Evolutionary conservation across 1,140 invertebrate species (phyloP).

Genomic region (Calliphora vicina): DNA sequence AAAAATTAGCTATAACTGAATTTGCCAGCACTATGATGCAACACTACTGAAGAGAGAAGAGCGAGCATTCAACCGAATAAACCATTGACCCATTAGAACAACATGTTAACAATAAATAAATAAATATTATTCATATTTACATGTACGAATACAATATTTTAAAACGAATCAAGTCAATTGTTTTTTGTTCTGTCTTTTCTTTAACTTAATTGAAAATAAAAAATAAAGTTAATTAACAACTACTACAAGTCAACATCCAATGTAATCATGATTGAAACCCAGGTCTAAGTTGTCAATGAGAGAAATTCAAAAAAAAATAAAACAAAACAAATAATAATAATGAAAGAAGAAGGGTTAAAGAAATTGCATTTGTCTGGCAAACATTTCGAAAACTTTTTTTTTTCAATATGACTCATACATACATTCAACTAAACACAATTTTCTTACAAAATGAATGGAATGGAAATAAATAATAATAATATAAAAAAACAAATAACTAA

Average conservation of each 20-base stretch:
- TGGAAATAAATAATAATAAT: neutral
- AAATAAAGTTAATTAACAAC: conserved; percentile 1
- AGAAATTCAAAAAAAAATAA: neutral
- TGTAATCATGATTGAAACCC: neutral
- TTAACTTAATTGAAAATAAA: conserved; percentile 10
- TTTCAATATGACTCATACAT: neutral
- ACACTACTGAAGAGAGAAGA: too few species aligned
- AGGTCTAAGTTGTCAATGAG: neutral
- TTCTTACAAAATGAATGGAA: neutral
- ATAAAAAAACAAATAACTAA: conserved; percentile 6
- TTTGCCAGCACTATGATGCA: too few species aligned
- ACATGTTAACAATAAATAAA: neutral
- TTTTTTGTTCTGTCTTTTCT: neutral
- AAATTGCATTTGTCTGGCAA: conserved; percentile 1
- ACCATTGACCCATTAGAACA: neutral
- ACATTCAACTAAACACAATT: conserved; percentile 5
- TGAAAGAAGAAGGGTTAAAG: neutral
- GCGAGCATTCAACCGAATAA: neutral
- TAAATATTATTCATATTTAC: neutral
- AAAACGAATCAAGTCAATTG: neutral
- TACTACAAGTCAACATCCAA: neutral
- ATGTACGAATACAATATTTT: neutral
- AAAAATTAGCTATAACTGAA: too few species aligned
- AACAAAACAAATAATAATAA: neutral
- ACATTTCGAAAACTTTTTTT: neutral